Conservation (phyloP, 1,140 invertebrate species). For the Heliconius hermathena region DNA sequence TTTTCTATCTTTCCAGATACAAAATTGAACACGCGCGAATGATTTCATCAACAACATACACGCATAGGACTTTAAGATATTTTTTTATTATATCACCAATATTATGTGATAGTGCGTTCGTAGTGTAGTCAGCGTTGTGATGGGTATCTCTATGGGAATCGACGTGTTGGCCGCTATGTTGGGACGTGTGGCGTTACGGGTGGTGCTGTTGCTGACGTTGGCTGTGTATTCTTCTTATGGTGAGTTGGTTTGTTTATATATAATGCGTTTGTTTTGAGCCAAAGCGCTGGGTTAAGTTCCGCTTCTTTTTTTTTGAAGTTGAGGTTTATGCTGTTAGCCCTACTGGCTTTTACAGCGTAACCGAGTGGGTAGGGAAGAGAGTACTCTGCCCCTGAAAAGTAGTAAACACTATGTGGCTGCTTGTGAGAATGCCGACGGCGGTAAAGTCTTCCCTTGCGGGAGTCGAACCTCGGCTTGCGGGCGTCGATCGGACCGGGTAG, state of each 20-base stretch:
- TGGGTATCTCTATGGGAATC: slow-evolving; percentile 51
- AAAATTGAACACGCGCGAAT: slow-evolving; percentile 51
- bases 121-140: slow-evolving; percentile 49
- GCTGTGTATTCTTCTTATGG: slow-evolving; percentile 71
- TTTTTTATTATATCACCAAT: slow-evolving; percentile 34
- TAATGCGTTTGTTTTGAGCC: background rate
- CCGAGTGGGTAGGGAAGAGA: no score
- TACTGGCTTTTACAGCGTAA: no score
- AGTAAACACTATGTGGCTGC: no score
- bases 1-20: slow-evolving; percentile 50
- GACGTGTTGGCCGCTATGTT: slow-evolving; percentile 47
- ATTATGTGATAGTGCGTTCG: slow-evolving; percentile 63
- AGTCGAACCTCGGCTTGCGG: no score
- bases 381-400: no score
- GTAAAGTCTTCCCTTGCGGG: no score
- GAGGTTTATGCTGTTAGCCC: no score
- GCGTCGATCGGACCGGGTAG: no score
- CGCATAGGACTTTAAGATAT: slow-evolving; percentile 40
- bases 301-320: no score
- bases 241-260: slow-evolving; percentile 42
- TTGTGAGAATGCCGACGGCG: no score
- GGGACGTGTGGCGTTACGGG: slow-evolving; percentile 46
- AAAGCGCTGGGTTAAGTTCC: no score
- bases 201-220: slow-evolving; percentile 58
- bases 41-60: slow-evolving; percentile 39